phyloP scores from a whole-genome alignment of 2,113 vertebrate genomes.

The Amphiprion ocellaris region DNA sequence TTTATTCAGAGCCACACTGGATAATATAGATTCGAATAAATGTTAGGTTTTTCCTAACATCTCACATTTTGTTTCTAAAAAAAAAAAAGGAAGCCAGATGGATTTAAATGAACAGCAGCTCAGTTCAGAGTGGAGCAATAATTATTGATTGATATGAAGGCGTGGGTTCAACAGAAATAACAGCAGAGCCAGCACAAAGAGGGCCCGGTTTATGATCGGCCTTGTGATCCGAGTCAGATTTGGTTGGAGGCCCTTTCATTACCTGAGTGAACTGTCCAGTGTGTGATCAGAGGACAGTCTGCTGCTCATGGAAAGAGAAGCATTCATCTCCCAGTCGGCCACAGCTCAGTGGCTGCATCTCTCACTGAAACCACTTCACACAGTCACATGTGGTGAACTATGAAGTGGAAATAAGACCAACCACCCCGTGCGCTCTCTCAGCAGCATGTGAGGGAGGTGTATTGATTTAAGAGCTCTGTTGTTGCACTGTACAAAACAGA shows the following conservation, averaged over 20 bases:
- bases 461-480: constrained; percentile 77
- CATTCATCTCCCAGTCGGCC: constrained; percentile 40
- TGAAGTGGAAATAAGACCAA: constrained; percentile 69
- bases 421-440: constrained; percentile 51
- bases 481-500: constrained; percentile 66
- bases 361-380: constrained; percentile 65
- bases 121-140: constrained; percentile 11
- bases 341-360: constrained; percentile 47
- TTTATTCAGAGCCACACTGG: constrained; percentile 61
- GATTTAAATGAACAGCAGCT: constrained; percentile 19
- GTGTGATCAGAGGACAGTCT: constrained; percentile 18
- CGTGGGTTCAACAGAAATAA: constrained; percentile 9
- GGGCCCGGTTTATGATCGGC: constrained; percentile 10
- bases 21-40: constrained; percentile 70
- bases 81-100: not conserved
- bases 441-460: constrained; percentile 75
- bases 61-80: constrained; percentile 26
- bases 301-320: constrained; percentile 20
- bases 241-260: not conserved
- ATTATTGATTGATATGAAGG: constrained; percentile 19
- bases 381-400: constrained; percentile 71
- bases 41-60: constrained; percentile 48
- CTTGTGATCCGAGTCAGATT: constrained; percentile 35
- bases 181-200: constrained; percentile 1
- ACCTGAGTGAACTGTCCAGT: constrained; percentile 8